Evolutionary conservation across 2,888 invertebrate species (phyloP).

Genomic region (Nomada fabriciana): DNA sequence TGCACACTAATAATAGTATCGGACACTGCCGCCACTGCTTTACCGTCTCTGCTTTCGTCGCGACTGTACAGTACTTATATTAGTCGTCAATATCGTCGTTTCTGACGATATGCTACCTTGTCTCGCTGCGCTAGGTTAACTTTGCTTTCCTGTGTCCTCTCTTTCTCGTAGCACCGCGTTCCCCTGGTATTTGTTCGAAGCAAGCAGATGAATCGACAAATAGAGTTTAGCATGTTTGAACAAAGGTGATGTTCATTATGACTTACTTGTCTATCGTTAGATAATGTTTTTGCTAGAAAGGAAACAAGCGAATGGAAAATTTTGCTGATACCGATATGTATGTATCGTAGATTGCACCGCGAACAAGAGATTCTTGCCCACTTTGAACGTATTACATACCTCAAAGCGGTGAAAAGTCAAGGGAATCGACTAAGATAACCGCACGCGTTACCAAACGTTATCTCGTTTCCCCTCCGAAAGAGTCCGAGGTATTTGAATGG

Average conservation of each 20-base stretch:
- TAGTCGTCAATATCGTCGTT: constrained; percentile 56
- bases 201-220: background rate
- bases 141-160: constrained; percentile 7
- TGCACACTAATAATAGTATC: constrained; percentile 81
- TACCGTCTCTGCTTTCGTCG: constrained; percentile 58
- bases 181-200: constrained; percentile 6
- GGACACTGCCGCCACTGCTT: constrained; percentile 71
- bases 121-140: constrained; percentile 5
- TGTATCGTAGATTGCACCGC: constrained; percentile 25
- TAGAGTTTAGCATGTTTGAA: background rate
- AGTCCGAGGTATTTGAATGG: constrained; percentile 44
- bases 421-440: constrained; percentile 64
- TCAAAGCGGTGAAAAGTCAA: constrained; percentile 66
- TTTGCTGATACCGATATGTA: constrained; percentile 39
- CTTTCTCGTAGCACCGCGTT: background rate
- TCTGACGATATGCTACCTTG: constrained; percentile 48
- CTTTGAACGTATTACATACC: constrained; percentile 50
- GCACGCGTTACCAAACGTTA: constrained; percentile 57
- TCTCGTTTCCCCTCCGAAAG: constrained; percentile 47
- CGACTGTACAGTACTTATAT: constrained; percentile 42
- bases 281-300: constrained; percentile 21
- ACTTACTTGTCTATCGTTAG: constrained; percentile 13
- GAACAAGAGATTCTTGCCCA: constrained; percentile 49
- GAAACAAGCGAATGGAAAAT: constrained; percentile 34
- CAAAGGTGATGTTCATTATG: background rate